Evolutionary conservation across 2,888 invertebrate species (phyloP).

Genomic region (Escarpia spicata): DNA sequence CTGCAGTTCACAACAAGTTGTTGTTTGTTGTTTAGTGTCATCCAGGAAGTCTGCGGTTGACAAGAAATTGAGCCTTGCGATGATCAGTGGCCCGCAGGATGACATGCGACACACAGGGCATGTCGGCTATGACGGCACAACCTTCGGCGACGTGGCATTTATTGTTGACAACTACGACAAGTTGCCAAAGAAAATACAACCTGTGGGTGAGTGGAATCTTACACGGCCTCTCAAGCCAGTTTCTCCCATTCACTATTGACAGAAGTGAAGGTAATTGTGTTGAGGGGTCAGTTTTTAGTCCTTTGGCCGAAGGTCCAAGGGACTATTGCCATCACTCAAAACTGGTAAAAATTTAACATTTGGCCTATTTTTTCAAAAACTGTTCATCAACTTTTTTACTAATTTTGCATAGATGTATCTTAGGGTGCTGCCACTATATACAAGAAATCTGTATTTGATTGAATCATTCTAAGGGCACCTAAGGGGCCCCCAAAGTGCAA

Average conservation of each 20-base stretch:
- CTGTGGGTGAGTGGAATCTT: not conserved
- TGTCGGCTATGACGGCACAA: constrained; percentile 95
- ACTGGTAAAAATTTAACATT: too few species aligned
- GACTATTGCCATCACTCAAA: too few species aligned
- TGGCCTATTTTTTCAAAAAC: too few species aligned
- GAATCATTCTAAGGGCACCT: too few species aligned
- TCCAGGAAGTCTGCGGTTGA: constrained; percentile 39
- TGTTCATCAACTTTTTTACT: too few species aligned
- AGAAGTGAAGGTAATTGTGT: not conserved
- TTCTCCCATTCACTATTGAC: not conserved
- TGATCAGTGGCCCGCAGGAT: constrained; percentile 96
- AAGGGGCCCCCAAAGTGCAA: too few species aligned
- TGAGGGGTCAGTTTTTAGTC: too few species aligned
- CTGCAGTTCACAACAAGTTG: not conserved
- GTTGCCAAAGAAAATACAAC: constrained; percentile 82
- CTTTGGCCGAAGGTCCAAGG: too few species aligned
- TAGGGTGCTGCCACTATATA: too few species aligned
- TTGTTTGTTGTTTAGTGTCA: constrained; percentile 37
- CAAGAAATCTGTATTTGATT: too few species aligned
- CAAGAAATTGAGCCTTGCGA: constrained; percentile 65
- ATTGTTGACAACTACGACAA: constrained; percentile 71
- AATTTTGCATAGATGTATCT: too few species aligned
- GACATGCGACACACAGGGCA: constrained; percentile 96
- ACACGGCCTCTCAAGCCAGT: too few species aligned
- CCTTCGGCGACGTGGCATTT: constrained; percentile 88